Conservation (phyloP, 2,113 vertebrate species). For the Phalacrocorax carbo region DNA sequence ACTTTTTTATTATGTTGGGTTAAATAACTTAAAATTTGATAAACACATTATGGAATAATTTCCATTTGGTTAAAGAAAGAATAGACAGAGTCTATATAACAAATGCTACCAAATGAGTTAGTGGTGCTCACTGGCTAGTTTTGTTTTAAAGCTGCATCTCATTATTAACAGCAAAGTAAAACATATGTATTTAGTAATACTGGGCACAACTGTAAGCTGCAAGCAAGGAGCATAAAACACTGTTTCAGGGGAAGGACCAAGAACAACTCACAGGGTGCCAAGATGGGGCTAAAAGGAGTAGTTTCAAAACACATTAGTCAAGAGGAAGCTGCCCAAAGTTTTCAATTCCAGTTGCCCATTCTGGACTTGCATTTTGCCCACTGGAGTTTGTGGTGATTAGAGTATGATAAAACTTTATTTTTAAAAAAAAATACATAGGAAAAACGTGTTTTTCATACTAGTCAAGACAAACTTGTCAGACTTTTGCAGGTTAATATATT, state of each 20-base stretch:
- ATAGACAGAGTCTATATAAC: background rate
- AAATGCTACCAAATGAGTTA: background rate
- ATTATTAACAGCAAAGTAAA: background rate
- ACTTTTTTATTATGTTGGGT: background rate
- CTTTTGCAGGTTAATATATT: background rate
- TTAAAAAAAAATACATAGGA: background rate
- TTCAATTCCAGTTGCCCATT: background rate
- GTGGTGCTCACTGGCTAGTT: background rate
- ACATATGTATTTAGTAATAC: background rate
- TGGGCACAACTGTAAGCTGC: background rate
- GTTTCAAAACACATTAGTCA: background rate
- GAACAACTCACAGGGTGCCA: background rate
- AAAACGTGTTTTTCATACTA: background rate
- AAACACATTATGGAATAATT: background rate
- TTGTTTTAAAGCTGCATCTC: background rate
- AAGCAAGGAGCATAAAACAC: background rate
- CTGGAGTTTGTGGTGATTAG: background rate
- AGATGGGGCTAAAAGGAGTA: background rate
- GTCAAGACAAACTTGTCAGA: background rate
- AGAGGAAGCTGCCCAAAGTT: background rate
- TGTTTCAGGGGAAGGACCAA: background rate
- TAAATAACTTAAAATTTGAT: background rate
- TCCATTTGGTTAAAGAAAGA: background rate
- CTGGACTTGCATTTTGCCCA: background rate
- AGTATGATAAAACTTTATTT: background rate